Evolutionary conservation across 1,140 invertebrate genomes (phyloP).

Genomic region (Eupristina koningsbergeri): DNA sequence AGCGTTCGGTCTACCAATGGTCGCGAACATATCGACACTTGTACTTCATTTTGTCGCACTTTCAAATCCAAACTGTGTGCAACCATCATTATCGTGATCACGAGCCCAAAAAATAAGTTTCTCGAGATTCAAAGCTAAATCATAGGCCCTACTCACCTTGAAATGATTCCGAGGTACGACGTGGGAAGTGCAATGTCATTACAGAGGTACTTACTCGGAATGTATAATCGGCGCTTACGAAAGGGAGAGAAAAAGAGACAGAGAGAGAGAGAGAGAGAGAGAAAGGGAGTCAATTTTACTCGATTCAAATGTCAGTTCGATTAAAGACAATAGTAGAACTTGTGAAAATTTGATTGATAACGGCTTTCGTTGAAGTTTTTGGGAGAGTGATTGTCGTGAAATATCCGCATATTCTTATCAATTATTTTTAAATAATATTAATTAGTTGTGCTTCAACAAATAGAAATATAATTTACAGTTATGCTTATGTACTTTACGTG

Average conservation of each 20-base stretch:
- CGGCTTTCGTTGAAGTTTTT: not conserved
- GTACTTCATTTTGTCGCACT: not conserved
- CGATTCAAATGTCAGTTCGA: not conserved
- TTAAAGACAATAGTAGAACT: not conserved
- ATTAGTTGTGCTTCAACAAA: not conserved
- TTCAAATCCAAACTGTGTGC: no score
- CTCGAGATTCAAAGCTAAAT: not conserved
- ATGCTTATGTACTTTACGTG: not conserved
- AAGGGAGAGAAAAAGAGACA: not conserved
- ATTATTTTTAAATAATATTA: not conserved
- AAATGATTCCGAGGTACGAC: slow-evolving; percentile 67
- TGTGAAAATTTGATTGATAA: not conserved
- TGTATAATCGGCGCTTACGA: not conserved
- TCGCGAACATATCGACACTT: not conserved
- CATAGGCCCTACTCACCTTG: not conserved
- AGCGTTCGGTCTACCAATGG: not conserved
- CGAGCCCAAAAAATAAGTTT: not conserved
- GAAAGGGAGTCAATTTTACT: not conserved
- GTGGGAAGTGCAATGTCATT: slow-evolving; percentile 63
- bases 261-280: not conserved
- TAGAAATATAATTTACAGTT: not conserved
- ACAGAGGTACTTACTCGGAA: slow-evolving; percentile 59
- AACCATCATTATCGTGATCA: not conserved
- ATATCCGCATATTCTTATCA: not conserved
- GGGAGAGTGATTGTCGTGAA: no score